Evolutionary conservation across 1,140 invertebrate species (phyloP).

Genomic region (Hyposmocoma kahamanoa): DNA sequence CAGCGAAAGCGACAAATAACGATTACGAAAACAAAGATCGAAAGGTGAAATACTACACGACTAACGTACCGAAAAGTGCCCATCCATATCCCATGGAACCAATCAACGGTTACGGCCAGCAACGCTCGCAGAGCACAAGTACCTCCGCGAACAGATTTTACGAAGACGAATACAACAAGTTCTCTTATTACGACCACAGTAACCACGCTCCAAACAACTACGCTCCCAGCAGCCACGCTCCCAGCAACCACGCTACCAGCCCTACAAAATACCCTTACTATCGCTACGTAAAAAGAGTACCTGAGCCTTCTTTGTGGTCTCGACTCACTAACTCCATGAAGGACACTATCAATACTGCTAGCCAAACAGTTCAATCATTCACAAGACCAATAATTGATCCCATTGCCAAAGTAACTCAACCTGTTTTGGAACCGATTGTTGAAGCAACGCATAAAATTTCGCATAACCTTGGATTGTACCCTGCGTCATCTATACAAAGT

Average conservation of each 20-base stretch:
- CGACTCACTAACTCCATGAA: constrained; percentile 82
- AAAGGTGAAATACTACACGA: constrained; percentile 63
- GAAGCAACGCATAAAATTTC: constrained; percentile 86
- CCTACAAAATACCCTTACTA: constrained; percentile 74
- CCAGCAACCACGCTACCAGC: constrained; percentile 31
- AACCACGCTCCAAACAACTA: constrained; percentile 42
- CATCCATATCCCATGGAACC: constrained; percentile 69
- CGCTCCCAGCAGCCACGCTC: constrained; percentile 40
- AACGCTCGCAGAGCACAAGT: constrained; percentile 64
- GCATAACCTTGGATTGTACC: constrained; percentile 80
- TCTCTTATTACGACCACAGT: constrained; percentile 68
- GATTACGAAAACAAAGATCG: constrained; percentile 47
- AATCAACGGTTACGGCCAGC: constrained; percentile 68
- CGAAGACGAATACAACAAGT: constrained; percentile 70
- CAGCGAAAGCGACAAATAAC: constrained; percentile 75
- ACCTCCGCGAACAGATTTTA: constrained; percentile 64
- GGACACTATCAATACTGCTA: constrained; percentile 80
- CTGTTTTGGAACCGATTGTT: constrained; percentile 81
- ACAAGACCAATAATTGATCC: constrained; percentile 80
- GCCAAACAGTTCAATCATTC: constrained; percentile 80
- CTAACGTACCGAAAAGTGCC: constrained; percentile 56
- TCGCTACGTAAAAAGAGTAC: constrained; percentile 69
- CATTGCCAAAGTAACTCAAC: constrained; percentile 78
- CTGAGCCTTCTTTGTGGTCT: constrained; percentile 80
- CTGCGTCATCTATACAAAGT: constrained; percentile 50